Base-by-base conservation (phyloP, 2,888 invertebrate species). In the Apamea monoglypha region DNA sequence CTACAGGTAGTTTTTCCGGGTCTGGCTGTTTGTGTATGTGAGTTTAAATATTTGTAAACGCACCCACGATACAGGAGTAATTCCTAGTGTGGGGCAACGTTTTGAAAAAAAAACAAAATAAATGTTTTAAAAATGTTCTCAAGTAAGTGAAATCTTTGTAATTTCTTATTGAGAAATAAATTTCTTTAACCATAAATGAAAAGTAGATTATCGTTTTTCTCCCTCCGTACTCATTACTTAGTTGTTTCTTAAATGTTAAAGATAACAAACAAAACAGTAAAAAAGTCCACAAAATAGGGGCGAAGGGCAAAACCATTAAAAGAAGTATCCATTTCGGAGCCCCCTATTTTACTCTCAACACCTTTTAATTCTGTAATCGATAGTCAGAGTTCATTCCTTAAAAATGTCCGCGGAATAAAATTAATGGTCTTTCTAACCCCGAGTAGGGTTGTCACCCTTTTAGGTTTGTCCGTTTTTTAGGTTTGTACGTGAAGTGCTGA, bases 341-440 rank as follows among this genome's bases (percentile, higher is more conserved):
- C 53, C 72, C 69, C 69, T 76, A 56, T 81, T 83, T 83, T 47
- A 21, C 64, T 80, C 70, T 80, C 74, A 70, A 71, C 76, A 77
- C 81, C 81, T 87, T 81, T 81, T 85, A 83, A 88, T 83, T 76
- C 56, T 69, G 85, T 76, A 87, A 88, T 88, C 83, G 80, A 85
- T 87, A 87, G 78, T 77, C 77, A 74, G 83, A 88, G 85, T 88
- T 81, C 40, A 81, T 78, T 67, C 76, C 70, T 87, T 79, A 81
- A 84, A 83, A 88, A 88, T 76, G 70, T 86, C 78, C 71, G 63
- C 61, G 44, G 75, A 68, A 73, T 59, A 83, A 80, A 83, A 85
- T 86, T 86, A 83, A 85, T 85, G 85, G 56, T 63, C 76, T 74
- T 61, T 74, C 56, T 83, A 73, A 68, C 64, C 61, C 71, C 6